Conservation (phyloP, 1,140 invertebrate species). For the Nautilus pompilius region DNA sequence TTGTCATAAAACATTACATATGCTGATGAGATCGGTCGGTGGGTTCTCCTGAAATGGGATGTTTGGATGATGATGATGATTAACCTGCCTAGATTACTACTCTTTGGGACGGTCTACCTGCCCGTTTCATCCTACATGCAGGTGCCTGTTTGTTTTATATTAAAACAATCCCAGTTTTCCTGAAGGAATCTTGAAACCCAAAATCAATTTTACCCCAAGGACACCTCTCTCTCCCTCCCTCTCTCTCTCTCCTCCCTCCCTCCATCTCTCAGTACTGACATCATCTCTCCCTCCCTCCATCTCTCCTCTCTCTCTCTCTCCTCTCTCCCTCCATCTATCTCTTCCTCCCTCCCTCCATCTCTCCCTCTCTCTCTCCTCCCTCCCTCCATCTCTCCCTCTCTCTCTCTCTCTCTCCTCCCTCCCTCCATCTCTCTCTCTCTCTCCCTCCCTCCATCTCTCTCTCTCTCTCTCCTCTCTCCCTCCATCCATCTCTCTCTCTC, state of each 20-base stretch:
- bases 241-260: neutral
- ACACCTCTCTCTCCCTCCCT: neutral
- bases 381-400: neutral
- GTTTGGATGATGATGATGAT: too few species aligned
- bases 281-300: neutral
- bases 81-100: too few species aligned
- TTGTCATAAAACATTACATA: neutral
- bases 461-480: neutral
- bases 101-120: neutral
- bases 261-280: neutral
- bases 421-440: neutral
- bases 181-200: neutral
- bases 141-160: neutral
- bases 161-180: neutral
- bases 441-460: neutral
- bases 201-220: neutral
- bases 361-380: neutral
- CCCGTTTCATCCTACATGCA: neutral
- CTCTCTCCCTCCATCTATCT: neutral
- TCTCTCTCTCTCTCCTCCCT: neutral
- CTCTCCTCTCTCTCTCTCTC: neutral
- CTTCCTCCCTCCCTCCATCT: neutral
- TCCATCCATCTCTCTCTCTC: neutral
- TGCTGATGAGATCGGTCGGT: neutral
- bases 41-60: neutral